Evolutionary conservation across 2,888 invertebrate genomes (phyloP).

Genomic region (Chaetogeoica ovagalla): DNA sequence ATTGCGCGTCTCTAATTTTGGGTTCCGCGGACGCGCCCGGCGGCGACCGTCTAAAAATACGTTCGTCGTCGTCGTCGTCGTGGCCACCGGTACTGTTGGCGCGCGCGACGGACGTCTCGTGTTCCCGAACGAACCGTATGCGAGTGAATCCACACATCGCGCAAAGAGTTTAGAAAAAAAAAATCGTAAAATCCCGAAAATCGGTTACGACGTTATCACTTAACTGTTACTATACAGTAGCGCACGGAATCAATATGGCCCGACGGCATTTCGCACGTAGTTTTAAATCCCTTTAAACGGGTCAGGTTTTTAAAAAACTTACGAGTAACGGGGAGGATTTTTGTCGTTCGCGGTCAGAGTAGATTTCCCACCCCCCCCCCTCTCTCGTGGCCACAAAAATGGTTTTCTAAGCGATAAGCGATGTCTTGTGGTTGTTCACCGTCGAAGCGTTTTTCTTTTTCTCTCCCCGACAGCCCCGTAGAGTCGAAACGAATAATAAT

Average conservation of each 20-base stretch:
- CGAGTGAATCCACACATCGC: no score
- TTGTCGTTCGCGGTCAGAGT: no score
- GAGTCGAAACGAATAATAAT: constrained; percentile 28
- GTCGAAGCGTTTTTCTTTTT: background rate
- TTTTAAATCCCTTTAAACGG: no score
- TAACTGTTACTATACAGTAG: background rate
- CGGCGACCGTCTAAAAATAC: constrained; percentile 39
- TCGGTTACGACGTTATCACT: background rate
- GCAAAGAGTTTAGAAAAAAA: no score
- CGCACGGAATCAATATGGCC: no score
- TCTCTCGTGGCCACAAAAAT: background rate
- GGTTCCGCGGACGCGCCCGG: constrained; percentile 3
- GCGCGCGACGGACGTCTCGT: constrained; percentile 17
- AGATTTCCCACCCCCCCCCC: no score
- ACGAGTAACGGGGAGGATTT: no score
- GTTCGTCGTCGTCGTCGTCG: background rate
- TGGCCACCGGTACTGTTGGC: constrained; percentile 7
- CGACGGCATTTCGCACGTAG: no score
- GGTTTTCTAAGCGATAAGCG: constrained; percentile 6
- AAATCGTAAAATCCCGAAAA: background rate
- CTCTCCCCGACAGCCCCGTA: background rate
- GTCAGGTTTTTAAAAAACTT: no score
- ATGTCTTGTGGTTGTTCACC: no score
- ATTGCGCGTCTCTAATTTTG: constrained; percentile 46
- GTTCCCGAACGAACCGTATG: constrained; percentile 13